Base-by-base conservation (phyloP, 2,888 invertebrate genomes). In the Leucophenga montana region DNA sequence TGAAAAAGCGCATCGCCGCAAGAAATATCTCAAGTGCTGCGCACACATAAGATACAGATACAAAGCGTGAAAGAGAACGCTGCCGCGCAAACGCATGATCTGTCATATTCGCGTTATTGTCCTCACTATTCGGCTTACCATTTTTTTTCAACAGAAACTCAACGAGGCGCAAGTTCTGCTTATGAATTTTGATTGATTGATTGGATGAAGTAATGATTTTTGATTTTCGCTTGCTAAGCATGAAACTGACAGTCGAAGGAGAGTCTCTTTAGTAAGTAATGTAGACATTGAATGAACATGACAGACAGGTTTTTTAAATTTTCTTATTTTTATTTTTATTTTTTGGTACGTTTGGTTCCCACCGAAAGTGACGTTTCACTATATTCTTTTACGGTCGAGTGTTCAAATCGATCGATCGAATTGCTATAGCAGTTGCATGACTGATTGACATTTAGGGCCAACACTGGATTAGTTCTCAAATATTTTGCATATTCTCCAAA, bases 161-260 rank as follows among this genome's bases (percentile, higher is more conserved):
- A 75, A 54, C 59, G 48, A 53, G 67, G 59, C 33, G 54, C 67
- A 57, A 73, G 48, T 69, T 65, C 64, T 14, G 61, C 68, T 62
- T 61, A 22, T 65, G 56, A 57, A 59, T 44, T 61, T 70, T 82
- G 84, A 84, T 84, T 82, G 82, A 82, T 82, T 83, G 82, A 82
- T 84, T 81, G 80, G 77, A 80, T 80, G 74, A 77, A 80, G 81
- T 78, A 80, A 80, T 82, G 81, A 82, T 78, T 77, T 75, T 78
- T 68, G 73, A 76, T 68, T 78, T 82, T 82, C 20, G 65, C 46
- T 50, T 74, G 62, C 67, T 57, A 72, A 73, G 69, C 71, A 57
- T 50, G 44, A n/a, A n/a, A 14, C 6, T 50, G 50, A 50, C 50
- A 50, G 13, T 50, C 16, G 1, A 50, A 50, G 18, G 50, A 50